Base-by-base conservation (phyloP, 2,113 vertebrate species). In the Trogon surrucura region DNA sequence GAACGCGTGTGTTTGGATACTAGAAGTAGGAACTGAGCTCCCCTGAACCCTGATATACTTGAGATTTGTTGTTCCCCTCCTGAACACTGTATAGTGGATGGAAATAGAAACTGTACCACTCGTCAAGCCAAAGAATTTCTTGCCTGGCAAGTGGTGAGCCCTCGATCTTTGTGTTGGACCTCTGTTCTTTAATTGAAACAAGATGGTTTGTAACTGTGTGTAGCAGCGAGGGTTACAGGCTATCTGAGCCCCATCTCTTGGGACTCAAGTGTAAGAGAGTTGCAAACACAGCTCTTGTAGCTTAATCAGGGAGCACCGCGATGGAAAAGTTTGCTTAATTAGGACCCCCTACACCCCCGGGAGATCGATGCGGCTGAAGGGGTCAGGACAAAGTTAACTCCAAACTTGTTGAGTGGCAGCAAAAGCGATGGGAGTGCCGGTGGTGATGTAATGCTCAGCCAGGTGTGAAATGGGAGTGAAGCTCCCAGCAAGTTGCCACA, bases 311-410 rank as follows among this genome's bases (percentile, higher is more conserved):
- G 71, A n/a, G 27, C 14, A 12, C 0, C 41, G 2, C 2, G 2
- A 75, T 13, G 32, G 57, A 25, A 29, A 25, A 30, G 36, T 36
- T 48, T 0, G 1, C 45, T 74, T 20, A 58, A 10, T 13, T 16
- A 11, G 80, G 64, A 22, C 56, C 9, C 17, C 11, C 73, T 41
- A 41, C 41, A 11, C 41, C 47, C 41, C 9, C 4, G 4, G 81
- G 58, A 34, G 17, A 26, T 4, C 0, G 5, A 6, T 22, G 41
- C 9, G 0, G 51, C 54, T 2, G 0, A 23, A 1, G 44, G 41
- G 64, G 21, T 17, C 0, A 0, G 53, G 61, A 36, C 26, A 4
- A 5, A 57, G 56, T n/a, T 25, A 36, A 26, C 48, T 11, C 23
- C 27, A 9, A 62, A 41, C 19, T 34, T 22, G 29, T 1, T 21